phyloP scores from a whole-genome alignment of 2,113 vertebrate species.

The Hystrix brachyura region DNA sequence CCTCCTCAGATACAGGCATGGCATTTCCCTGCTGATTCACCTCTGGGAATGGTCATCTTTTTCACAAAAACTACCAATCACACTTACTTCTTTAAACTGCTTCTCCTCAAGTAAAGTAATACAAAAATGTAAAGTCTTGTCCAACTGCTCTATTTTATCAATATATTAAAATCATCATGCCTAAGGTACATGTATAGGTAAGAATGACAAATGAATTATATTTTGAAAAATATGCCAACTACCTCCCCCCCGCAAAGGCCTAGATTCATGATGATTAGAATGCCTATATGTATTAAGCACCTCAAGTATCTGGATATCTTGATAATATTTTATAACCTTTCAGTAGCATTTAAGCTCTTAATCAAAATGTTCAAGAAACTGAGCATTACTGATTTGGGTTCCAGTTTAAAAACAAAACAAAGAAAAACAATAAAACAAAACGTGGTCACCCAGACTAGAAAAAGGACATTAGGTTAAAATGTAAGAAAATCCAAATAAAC shows the following conservation, averaged over 20 bases:
- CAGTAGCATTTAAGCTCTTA: not conserved
- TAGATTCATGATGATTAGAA: not conserved
- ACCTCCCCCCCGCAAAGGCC: not conserved
- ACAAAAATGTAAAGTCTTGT: not conserved
- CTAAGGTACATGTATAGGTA: not conserved
- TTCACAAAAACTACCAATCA: not conserved
- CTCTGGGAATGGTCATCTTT: not conserved
- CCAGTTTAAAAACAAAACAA: slow-evolving; percentile 3
- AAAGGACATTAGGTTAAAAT: slow-evolving; percentile 24
- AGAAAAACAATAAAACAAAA: slow-evolving; percentile 52
- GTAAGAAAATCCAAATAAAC: not conserved
- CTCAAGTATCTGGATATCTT: not conserved
- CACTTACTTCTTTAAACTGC: not conserved
- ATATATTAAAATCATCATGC: not conserved
- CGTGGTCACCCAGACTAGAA: not conserved
- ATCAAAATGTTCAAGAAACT: not conserved
- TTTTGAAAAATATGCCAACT: not conserved
- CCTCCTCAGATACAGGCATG: not conserved
- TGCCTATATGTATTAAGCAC: not conserved
- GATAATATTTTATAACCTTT: slow-evolving; percentile 32
- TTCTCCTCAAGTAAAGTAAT: not conserved
- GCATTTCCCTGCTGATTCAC: too few relatives aligned
- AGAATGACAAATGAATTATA: slow-evolving; percentile 20
- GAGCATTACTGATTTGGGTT: slow-evolving; percentile 4
- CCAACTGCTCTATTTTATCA: not conserved